These are phyloP conservation scores for Orthonychiurus folsomi DNA, from an alignment of 2,888 invertebrate genomes.

Conservation along the genomic window DNA sequence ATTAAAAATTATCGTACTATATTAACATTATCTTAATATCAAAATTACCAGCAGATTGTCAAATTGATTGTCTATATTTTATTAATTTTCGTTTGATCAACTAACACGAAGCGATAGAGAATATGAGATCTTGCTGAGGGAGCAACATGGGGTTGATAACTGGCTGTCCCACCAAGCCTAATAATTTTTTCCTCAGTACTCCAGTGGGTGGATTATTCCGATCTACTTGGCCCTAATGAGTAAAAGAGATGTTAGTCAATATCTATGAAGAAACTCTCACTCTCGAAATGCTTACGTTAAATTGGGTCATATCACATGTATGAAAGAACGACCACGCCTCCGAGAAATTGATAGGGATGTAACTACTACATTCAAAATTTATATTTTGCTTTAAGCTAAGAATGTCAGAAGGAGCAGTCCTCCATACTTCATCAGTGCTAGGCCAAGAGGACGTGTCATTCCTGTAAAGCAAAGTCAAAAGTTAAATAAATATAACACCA, in stretches of 20 bases:
- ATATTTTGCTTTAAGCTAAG: conserved; percentile 38
- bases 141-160: conserved; percentile 29
- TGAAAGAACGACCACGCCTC: conserved; percentile 41
- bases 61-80: background rate
- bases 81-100: background rate
- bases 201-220: conserved; percentile 29
- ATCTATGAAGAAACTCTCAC: background rate
- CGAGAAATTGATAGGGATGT: conserved; percentile 39
- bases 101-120: conserved; percentile 39
- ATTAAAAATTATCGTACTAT: background rate
- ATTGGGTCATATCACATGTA: conserved; percentile 36
- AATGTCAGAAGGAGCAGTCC: conserved; percentile 24
- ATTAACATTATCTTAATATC: background rate
- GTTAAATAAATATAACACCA: background rate
- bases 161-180: conserved; percentile 35
- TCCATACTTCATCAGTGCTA: conserved; percentile 15
- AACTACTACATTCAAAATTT: conserved; percentile 40
- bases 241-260: background rate
- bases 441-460: no score
- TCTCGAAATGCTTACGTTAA: conserved; percentile 23
- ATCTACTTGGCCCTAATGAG: conserved; percentile 19
- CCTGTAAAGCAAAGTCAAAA: background rate
- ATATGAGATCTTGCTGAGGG: conserved; percentile 36
- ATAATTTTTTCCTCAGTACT: conserved; percentile 30
- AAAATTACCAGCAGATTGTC: background rate